Evolutionary conservation across 2,797 vertebrate genomes (phyloP), one percentile per base, ranked within the genome.

Genomic region (Falco concolor): DNA sequence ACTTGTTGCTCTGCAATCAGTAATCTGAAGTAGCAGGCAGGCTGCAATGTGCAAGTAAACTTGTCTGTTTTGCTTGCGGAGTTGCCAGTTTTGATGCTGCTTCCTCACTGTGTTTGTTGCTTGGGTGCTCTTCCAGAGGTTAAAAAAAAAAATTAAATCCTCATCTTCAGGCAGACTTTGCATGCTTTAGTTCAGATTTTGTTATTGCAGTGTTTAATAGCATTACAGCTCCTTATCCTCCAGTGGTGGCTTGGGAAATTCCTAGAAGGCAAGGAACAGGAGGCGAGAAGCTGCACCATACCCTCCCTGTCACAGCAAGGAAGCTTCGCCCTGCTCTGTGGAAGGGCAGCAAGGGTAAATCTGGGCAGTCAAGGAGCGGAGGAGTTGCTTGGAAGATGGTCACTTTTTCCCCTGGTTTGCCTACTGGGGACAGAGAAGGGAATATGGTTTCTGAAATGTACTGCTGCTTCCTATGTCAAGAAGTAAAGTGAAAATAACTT

Each of bases 11-110:
- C 52, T 85, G 76, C 89, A 90, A 24, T 89, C 90, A 81, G 93
- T 95, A 90, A 95, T 92, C 90, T 96, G 53, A 95, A 93, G 91
- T 92, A 94, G 87, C 72, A 90, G 84, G 72, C 95, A 78, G 90
- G 64, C 72, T 89, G 70, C 84, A 92, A 2, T 61, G 69, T 15
- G 1, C 63, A 87, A 50, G 36, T 90, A 78, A 89, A 86, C 82
- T 78, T 0, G 6, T 12, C 72, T 93, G 83, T 77, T 95, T 69
- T 86, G 63, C 73, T 82, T 91, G 78, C 1, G 0, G 47, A 89
- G 53, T 65, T 91, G 73, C 84, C 90, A 75, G 57, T 84, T 93
- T 68, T 91, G 73, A 54, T 3, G 5, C 50, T 47, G 38, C 49
- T 83, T 82, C 23, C 25, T 78, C 8, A 0, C 32, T 28, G 4